Conservation (phyloP, 1,140 invertebrate genomes). For the Drosophila albomicans region DNA sequence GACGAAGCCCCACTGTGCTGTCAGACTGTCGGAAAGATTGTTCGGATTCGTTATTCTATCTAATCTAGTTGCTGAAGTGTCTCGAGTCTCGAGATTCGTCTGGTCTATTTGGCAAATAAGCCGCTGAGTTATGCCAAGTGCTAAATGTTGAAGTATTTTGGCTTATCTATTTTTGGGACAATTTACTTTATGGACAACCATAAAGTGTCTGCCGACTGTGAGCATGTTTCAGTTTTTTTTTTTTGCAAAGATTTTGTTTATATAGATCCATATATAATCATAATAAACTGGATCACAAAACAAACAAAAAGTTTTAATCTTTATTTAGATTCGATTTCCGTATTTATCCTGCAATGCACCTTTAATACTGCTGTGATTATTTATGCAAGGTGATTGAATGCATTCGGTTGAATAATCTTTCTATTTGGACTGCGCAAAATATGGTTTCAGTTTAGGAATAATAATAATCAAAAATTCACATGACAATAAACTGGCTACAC, state of each 20-base stretch:
- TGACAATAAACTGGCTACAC: conserved; percentile 47
- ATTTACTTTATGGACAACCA: conserved; percentile 4
- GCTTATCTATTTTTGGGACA: conserved; percentile 3
- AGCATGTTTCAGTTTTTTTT: conserved; percentile 6
- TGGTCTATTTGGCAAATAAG: conserved; percentile 4
- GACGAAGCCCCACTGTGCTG: conserved; percentile 1
- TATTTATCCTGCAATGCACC: conserved; percentile 7
- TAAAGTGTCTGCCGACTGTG: neutral
- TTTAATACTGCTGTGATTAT: conserved; percentile 22
- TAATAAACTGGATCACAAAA: neutral
- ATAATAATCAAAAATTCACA: conserved; percentile 56
- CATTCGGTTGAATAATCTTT: conserved; percentile 22
- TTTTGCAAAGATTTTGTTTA: neutral
- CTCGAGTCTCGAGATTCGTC: neutral
- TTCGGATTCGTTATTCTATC: neutral
- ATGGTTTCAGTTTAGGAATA: conserved; percentile 22
- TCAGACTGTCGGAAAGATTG: neutral
- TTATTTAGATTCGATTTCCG: conserved; percentile 11
- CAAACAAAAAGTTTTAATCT: neutral
- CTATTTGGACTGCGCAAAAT: conserved; percentile 37
- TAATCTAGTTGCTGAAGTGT: neutral
- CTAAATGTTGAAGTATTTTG: neutral
- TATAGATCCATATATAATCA: no score
- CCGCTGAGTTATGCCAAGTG: neutral
- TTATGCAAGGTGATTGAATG: conserved; percentile 38